A percentile compares a stretch with the other conserved stretches of the same genome.
Conservation (phyloP, 1,140 invertebrate genomes). For the Trypoxylus dichotomus region DNA sequence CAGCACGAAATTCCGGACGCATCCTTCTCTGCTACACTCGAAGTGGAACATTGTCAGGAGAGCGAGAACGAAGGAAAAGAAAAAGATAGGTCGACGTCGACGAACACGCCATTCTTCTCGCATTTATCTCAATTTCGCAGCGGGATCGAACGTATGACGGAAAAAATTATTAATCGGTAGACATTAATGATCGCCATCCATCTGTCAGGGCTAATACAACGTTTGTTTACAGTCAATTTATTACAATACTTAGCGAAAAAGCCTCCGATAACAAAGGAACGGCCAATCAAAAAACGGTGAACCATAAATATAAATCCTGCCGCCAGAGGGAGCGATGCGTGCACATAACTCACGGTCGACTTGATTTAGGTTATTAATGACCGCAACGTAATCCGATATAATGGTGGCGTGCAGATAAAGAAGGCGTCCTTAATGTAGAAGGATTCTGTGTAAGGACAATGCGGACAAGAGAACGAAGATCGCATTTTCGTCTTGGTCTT, state of each 20-base stretch:
- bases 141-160: slow-evolving; percentile 1
- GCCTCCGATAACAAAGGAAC: slow-evolving; percentile 22
- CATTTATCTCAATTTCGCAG: slow-evolving; percentile 24
- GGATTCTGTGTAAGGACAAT: slow-evolving; percentile 32
- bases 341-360: slow-evolving; percentile 30
- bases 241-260: slow-evolving; percentile 25
- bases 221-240: slow-evolving; percentile 25
- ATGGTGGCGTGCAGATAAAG: slow-evolving; percentile 34
- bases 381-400: slow-evolving; percentile 32
- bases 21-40: neutral
- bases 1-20: neutral
- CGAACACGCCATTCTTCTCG: neutral
- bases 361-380: slow-evolving; percentile 34
- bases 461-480: slow-evolving; percentile 5
- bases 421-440: slow-evolving; percentile 28
- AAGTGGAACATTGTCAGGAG: neutral
- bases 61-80: neutral
- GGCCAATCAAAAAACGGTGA: slow-evolving; percentile 23
- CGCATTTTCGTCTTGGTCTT: neutral
- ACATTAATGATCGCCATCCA: slow-evolving; percentile 25
- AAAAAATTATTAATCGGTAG: slow-evolving; percentile 20
- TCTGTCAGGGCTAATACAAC: slow-evolving; percentile 18
- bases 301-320: slow-evolving; percentile 24
- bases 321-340: slow-evolving; percentile 28
- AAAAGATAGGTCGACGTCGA: neutral